A percentile compares a stretch with the other conserved stretches of the same genome.
Conservation (phyloP, 2,888 invertebrate species). For the Drosophila multiciliata region DNA sequence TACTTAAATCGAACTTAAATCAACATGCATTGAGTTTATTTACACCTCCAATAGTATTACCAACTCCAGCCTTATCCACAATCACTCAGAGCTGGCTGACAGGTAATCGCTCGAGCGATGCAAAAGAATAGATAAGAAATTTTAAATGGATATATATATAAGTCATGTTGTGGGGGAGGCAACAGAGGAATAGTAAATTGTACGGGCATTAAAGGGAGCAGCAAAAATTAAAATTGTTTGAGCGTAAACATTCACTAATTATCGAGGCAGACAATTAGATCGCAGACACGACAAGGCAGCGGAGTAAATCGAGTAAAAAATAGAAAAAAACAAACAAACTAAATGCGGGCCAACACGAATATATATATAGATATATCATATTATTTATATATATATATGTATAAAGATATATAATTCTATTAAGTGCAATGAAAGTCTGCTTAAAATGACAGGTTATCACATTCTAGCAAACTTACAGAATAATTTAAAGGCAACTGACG, state of each 20-base stretch:
- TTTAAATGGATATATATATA: conserved; percentile 20
- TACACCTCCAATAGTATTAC: conserved; percentile 1
- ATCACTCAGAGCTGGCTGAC: conserved; percentile 5
- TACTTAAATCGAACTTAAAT: background rate
- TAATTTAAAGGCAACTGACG: background rate
- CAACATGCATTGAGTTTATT: conserved; percentile 1
- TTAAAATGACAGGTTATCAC: background rate
- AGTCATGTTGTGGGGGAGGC: background rate
- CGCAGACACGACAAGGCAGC: conserved; percentile 13
- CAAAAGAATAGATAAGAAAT: conserved; percentile 44
- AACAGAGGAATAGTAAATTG: conserved; percentile 1
- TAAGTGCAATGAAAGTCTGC: background rate
- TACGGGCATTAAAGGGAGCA: conserved; percentile 20
- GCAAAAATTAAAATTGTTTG: conserved; percentile 47
- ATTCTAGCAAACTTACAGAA: background rate
- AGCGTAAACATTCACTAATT: conserved; percentile 57
- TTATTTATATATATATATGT: background rate
- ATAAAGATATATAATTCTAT: background rate
- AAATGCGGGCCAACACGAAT: conserved; percentile 27
- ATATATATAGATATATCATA: background rate
- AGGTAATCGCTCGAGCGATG: conserved; percentile 31
- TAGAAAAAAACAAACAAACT: conserved; percentile 2
- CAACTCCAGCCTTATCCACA: conserved; percentile 19
- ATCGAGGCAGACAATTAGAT: conserved; percentile 23
- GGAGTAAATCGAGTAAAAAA: conserved; percentile 28